phyloP scores from a whole-genome alignment of 2,113 vertebrate species.

The Embiotoca jacksoni region DNA sequence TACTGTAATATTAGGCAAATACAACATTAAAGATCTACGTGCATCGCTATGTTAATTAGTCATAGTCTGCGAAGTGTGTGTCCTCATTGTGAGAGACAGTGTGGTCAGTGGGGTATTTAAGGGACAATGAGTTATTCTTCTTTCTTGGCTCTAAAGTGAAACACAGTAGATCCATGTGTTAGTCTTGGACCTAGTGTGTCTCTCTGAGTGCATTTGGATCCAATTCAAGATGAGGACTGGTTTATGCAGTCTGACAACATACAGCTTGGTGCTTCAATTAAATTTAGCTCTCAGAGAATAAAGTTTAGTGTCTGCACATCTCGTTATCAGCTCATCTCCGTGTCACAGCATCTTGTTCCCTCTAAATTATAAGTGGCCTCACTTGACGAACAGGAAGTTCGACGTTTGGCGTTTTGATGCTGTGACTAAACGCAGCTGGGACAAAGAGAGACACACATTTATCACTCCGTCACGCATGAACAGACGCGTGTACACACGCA shows the following conservation, averaged over 20 bases:
- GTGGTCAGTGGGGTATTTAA: not conserved
- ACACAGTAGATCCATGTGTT: not conserved
- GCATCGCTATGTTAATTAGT: too few species aligned
- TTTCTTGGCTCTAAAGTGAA: not conserved
- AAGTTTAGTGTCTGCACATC: not conserved
- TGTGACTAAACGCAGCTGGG: conserved; percentile 11
- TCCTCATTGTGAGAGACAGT: too few species aligned
- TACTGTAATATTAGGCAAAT: too few species aligned
- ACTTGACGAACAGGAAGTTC: conserved; percentile 67
- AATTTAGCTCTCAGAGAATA: not conserved
- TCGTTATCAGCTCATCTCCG: not conserved
- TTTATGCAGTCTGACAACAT: conserved; percentile 19
- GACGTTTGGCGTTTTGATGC: not conserved
- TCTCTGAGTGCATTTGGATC: not conserved
- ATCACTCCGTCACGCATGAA: conserved; percentile 10
- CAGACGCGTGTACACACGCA: not conserved
- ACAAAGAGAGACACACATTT: not conserved
- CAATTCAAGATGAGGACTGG: conserved; percentile 13
- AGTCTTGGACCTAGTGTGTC: conserved; percentile 14
- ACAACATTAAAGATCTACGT: too few species aligned
- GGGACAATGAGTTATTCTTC: not conserved
- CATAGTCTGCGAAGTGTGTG: too few species aligned
- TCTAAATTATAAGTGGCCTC: conserved; percentile 24
- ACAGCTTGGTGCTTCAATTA: not conserved
- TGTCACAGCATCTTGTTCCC: conserved; percentile 1